Base-by-base conservation (phyloP, 2,797 vertebrate genomes). In the Salarias fasciatus region DNA sequence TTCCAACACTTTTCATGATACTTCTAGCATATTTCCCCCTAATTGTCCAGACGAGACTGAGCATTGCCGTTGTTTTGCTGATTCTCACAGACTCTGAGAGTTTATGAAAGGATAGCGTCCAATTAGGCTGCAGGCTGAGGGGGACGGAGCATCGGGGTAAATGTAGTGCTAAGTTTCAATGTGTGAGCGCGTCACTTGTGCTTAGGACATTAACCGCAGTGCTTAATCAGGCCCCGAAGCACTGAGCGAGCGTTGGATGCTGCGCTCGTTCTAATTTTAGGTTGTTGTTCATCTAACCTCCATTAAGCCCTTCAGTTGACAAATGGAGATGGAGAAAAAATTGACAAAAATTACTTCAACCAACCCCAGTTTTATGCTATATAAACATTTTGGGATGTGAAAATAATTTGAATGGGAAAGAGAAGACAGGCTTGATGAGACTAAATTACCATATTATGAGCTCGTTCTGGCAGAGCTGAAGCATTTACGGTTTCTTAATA, bases 91-190 rank as follows among this genome's bases (percentile, higher is more conserved):
- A 45, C 51, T 2, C 35, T 55, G 13, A 3, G 40, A 14, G 14
- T 51, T 45, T 51, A 38, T 10, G 46, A 14, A 13, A 45, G 6
- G 43, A 18, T n/a, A n/a, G n/a, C n/a, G n/a, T n/a, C n/a, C n/a
- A n/a, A n/a, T 59, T 46, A 57, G 30, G 36, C 18, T 65, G 13
- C 31, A 53, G 57, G 31, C 35, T 31, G 49, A 31, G 3, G 28
- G 36, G 30, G 31, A 38, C 9, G n/a, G n/a, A 9, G 5, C 11
- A 40, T 33, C 11, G 42, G 6, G 10, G 40, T 13, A 48, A 8
- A 53, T 41, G 6, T 31, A 9, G 28, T 43, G 2, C 11, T 24
- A 10, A 5, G 11, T 45, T 63, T 59, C 35, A 50, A 43, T 50
- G 38, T 11, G 12, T 11, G 29, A 30, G 18, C 9, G 14, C 37